Percentiles rank a stretch among this genome's conserved stretches.
Conservation (phyloP, 2,113 vertebrate species). For the Tinamus guttatus region DNA sequence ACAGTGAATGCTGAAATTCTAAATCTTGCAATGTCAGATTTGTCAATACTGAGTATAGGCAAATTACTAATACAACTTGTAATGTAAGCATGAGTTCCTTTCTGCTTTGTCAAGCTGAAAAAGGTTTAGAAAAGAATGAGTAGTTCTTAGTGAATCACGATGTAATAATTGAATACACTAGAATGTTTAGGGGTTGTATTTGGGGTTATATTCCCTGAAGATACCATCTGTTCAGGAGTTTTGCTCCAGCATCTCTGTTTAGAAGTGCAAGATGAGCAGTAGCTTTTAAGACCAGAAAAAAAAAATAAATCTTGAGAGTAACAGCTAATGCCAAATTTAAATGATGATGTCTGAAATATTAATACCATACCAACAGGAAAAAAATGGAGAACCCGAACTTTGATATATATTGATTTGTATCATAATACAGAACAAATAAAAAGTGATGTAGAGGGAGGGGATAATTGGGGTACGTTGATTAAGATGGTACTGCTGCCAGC, state of each 20-base stretch:
- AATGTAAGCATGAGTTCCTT: neutral
- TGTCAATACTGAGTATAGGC: neutral
- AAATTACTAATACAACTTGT: neutral
- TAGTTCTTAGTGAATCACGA: neutral
- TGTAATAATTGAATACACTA: neutral
- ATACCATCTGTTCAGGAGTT: constrained; percentile 17
- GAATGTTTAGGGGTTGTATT: constrained; percentile 23
- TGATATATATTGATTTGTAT: neutral
- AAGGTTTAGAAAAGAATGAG: neutral
- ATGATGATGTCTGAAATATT: neutral
- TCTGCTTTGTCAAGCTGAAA: neutral
- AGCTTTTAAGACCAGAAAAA: neutral
- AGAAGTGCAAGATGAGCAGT: neutral
- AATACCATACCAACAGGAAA: neutral
- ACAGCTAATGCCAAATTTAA: neutral
- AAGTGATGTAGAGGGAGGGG: neutral
- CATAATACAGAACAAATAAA: no score
- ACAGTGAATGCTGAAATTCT: neutral
- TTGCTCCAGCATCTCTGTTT: neutral
- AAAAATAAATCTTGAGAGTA: neutral
- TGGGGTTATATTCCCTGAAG: neutral
- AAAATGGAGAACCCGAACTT: neutral
- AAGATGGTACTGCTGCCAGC: neutral
- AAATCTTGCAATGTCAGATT: neutral
- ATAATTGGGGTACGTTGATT: neutral